Evolutionary conservation across 2,797 vertebrate species (phyloP), one percentile per base, ranked within the genome.

Genomic region (Apodemus agrarius): DNA sequence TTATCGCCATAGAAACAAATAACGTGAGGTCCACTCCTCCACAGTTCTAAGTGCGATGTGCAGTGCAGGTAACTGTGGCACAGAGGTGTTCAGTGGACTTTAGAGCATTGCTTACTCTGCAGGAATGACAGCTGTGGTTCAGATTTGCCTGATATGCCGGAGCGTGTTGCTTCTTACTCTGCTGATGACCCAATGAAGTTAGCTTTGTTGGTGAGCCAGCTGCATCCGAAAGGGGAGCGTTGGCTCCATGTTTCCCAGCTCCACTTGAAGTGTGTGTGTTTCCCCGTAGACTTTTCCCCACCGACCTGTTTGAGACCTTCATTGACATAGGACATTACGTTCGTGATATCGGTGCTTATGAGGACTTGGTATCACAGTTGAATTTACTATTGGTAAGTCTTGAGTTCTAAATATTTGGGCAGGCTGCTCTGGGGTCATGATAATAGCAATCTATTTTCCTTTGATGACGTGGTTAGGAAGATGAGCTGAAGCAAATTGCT

Each of bases 291-390:
- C 98, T 99, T 93, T 99, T 99, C 98, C 99, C 99, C 96, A 98
- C 99, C 43, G 99, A 99, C 79, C 98, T 99, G 94, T 99, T 99
- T 98, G 99, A 99, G 98, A 97, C 99, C 98, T 99, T 99, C 98
- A 99, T 99, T 98, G 99, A 99, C 96, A 98, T 99, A 98, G 99
- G 99, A 96, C 99, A 99, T 98, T 99, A 99, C 37, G 98, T 99
- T 37, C 98, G 98, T 92, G 99, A 99, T 97, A 99, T 99, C 90
- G 11, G 98, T 61, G 99, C 99, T 89, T 99, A 99, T 34, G 98
- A 99, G 98, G 98, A 98, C 9, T 98, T 99, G 96, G 99, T 99
- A 89, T 98, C 98, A 29, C 99, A 98, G 98, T 98, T 99, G 95
- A 99, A 99, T 89, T 98, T 98, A 86, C 99, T 99, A 97, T 97